Evolutionary conservation across 2,888 invertebrate genomes (phyloP), one percentile per base, ranked within the genome.

Genomic region (Brachyopa scutellaris): DNA sequence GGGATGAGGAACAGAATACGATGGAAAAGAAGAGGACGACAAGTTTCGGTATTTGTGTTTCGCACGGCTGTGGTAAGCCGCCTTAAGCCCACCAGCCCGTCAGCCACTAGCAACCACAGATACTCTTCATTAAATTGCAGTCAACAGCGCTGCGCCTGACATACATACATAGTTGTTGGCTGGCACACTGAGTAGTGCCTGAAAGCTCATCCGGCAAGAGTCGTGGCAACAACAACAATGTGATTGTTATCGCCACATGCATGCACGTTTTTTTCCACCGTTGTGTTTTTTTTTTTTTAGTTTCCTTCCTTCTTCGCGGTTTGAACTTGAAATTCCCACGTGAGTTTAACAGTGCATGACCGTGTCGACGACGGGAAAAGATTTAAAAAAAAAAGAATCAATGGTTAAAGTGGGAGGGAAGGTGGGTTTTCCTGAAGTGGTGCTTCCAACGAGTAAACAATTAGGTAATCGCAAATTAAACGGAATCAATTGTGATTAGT

Each of bases 321-420:
- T 69, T 80, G 74, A 80, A 80, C 79, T 80, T 80, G 79, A 62
- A 74, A 57, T 80, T 80, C 74, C 74, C 79, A 80, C 74, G 79
- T 80, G 79, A 80, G 69, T 49, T 64, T 15, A 69, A 9, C 67
- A 33, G 49, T 62, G 74, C 49, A 74, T 62, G 62, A 69, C 74
- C 19, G 33, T 47, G 53, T 61, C 61, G 61, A n/a, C 40, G 49
- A 31, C 29, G 23, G 49, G 13, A 38, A 53, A 11, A 53, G 7
- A 33, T 11, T 53, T 21, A 36, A 45, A 55, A 67, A 66, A 36
- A 38, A 0, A 19, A 42, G 33, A 47, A 69, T 69, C 55, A 47
- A 47, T 61, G 11, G 26, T 21, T 9, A 15, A 40, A 19, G 47
- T 38, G 29, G 40, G 38, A 7, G 38, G 23, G 11, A 21, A 13